Evolutionary conservation across 1,140 invertebrate genomes (phyloP).

Genomic region (Whitmania pigra): DNA sequence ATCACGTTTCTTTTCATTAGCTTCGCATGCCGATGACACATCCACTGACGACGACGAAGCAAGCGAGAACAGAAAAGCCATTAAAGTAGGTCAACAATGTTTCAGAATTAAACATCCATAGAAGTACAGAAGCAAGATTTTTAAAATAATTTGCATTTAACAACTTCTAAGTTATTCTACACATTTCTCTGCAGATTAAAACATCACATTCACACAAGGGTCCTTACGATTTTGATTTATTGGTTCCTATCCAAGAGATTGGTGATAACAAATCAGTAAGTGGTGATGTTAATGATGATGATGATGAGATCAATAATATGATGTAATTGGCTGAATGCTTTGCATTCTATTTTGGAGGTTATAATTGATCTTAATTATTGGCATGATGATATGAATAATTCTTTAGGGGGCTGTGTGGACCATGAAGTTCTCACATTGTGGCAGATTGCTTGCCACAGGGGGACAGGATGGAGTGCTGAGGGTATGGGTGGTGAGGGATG

Average conservation of each 20-base stretch:
- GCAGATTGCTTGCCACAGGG: slow-evolving; percentile 78
- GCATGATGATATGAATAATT: no score
- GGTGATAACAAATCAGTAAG: slow-evolving; percentile 61
- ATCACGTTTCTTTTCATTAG: slow-evolving; percentile 28
- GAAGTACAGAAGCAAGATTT: not conserved
- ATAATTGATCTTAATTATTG: no score
- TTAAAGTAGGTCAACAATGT: slow-evolving; percentile 50
- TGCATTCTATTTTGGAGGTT: no score
- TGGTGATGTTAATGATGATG: slow-evolving; percentile 2
- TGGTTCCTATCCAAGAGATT: slow-evolving; percentile 63
- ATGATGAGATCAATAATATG: no score
- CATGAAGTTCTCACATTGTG: slow-evolving; percentile 94
- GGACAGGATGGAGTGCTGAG: slow-evolving; percentile 84
- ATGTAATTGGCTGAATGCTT: no score
- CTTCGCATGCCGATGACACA: slow-evolving; percentile 36
- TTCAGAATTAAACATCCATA: no score
- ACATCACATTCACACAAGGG: slow-evolving; percentile 87
- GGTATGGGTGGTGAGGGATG: slow-evolving; percentile 81
- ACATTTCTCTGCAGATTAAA: slow-evolving; percentile 52
- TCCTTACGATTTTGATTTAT: slow-evolving; percentile 79
- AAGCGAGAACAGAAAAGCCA: slow-evolving; percentile 56
- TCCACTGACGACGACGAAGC: slow-evolving; percentile 70
- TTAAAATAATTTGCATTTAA: not conserved
- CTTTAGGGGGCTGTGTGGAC: slow-evolving; percentile 72
- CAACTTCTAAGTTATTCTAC: not conserved